Evolutionary conservation across 2,888 invertebrate genomes (phyloP).

Genomic region (Embidobia sp.): DNA sequence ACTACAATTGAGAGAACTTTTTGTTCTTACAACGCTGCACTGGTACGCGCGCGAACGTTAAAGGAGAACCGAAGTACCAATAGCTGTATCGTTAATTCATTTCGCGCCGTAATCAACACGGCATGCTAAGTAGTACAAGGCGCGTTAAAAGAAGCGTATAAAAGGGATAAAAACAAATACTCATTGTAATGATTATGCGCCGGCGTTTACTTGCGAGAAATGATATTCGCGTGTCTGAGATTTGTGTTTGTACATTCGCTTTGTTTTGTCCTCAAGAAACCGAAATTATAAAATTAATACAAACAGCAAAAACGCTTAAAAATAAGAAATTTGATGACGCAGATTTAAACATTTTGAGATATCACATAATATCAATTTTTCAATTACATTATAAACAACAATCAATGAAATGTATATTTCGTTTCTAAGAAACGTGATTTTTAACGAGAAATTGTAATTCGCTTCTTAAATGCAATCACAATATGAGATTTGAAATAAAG

Average conservation of each 20-base stretch:
- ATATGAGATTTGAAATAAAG: too few relatives aligned
- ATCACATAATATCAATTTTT: too few relatives aligned
- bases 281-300: too few relatives aligned
- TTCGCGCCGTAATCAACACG: conserved; percentile 38
- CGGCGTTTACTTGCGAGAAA: conserved; percentile 28
- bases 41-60: neutral
- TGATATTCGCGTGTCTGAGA: neutral
- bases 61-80: conserved; percentile 36
- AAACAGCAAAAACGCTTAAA: too few relatives aligned
- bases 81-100: conserved; percentile 59
- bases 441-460: too few relatives aligned
- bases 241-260: neutral
- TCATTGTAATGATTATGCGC: conserved; percentile 28
- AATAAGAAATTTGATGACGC: too few relatives aligned
- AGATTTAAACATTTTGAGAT: too few relatives aligned
- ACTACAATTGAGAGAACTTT: conserved; percentile 6
- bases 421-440: too few relatives aligned
- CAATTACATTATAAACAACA: too few relatives aligned
- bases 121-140: conserved; percentile 45
- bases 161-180: conserved; percentile 19
- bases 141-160: conserved; percentile 31
- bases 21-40: conserved; percentile 7
- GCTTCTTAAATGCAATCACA: too few relatives aligned
- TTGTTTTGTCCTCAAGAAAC: too few relatives aligned
- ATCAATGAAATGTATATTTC: too few relatives aligned